These are phyloP conservation scores for Branchipolynoe longqiensis DNA, from an alignment of 2,888 invertebrate species.

Conservation along the genomic window DNA sequence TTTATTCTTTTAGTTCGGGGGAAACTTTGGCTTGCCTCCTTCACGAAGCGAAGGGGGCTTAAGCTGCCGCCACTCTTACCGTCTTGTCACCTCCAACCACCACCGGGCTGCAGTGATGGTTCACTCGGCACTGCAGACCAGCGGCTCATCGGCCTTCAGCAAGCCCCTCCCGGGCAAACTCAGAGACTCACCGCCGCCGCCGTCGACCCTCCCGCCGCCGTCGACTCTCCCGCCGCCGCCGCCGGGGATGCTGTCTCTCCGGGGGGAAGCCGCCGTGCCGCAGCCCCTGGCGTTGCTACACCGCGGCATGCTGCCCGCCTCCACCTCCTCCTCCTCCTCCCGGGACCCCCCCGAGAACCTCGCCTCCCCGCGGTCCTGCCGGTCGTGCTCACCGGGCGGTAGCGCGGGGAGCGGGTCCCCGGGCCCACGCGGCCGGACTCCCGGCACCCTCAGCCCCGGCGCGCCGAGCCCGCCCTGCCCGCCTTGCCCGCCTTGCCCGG, in stretches of 20 bases:
- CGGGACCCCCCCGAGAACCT: constrained; percentile 11
- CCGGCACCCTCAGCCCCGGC: background rate
- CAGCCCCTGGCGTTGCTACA: background rate
- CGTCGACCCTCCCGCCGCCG: background rate
- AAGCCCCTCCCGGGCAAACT: constrained; percentile 20
- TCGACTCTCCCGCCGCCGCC: too few relatives aligned
- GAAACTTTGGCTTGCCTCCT: too few relatives aligned
- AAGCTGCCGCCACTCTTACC: too few relatives aligned
- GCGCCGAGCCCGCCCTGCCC: background rate
- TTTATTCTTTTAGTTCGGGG: too few relatives aligned
- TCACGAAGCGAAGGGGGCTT: too few relatives aligned
- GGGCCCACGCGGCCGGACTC: background rate
- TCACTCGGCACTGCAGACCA: constrained; percentile 48
- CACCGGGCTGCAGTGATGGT: too few relatives aligned
- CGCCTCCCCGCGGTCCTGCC: constrained; percentile 46
- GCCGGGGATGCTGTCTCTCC: background rate
- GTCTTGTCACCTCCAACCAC: too few relatives aligned
- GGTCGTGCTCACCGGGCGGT: constrained; percentile 31
- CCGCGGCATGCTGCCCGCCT: background rate
- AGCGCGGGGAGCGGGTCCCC: constrained; percentile 23
- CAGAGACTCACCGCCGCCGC: background rate
- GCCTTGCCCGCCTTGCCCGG: background rate
- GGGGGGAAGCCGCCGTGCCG: too few relatives aligned
- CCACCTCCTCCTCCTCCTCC: constrained; percentile 8
- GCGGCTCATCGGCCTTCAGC: constrained; percentile 52